Conservation (phyloP, 92 coral and sea anemone genomes). For the Phymanthus crucifer region DNA sequence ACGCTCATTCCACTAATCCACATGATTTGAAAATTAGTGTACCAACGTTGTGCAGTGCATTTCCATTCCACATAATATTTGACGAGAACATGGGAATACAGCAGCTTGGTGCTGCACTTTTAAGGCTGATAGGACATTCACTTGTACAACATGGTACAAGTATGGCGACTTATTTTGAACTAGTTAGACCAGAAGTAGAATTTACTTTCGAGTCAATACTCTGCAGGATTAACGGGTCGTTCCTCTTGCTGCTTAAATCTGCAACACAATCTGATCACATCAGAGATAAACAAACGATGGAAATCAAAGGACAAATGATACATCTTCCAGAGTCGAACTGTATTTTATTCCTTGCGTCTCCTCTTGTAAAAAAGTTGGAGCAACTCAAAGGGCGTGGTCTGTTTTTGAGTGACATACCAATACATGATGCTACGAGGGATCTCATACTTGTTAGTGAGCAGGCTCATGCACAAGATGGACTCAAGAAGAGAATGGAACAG, state of each 20-base stretch:
- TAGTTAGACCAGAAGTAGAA: conserved; percentile 59
- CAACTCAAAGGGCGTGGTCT: conserved; percentile 79
- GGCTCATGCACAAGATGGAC: conserved; percentile 80
- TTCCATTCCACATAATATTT: conserved; percentile 86
- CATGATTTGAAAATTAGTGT: conserved; percentile 62
- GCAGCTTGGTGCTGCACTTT: conserved; percentile 75
- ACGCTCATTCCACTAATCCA: conserved; percentile 39
- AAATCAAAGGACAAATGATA: conserved; percentile 88
- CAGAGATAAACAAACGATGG: conserved; percentile 44
- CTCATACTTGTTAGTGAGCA: conserved; percentile 86
- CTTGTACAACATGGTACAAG: conserved; percentile 48
- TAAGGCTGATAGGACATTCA: conserved; percentile 68
- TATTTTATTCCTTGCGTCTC: conserved; percentile 80
- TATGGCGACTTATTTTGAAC: conserved; percentile 63
- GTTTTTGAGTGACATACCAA: conserved; percentile 87
- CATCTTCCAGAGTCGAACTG: conserved; percentile 77
- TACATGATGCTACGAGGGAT: conserved; percentile 87
- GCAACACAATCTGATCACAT: conserved; percentile 30
- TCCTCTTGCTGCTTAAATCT: conserved; percentile 60
- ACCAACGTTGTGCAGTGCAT: conserved; percentile 66
- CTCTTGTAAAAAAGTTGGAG: conserved; percentile 74
- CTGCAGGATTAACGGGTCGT: conserved; percentile 68
- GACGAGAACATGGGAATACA: conserved; percentile 69
- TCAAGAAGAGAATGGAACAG: conserved; percentile 77
- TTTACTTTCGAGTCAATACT: conserved; percentile 67